Evolutionary conservation across 2,888 invertebrate genomes (phyloP), one percentile per base, ranked within the genome.

Genomic region (Papilio demoleus): DNA sequence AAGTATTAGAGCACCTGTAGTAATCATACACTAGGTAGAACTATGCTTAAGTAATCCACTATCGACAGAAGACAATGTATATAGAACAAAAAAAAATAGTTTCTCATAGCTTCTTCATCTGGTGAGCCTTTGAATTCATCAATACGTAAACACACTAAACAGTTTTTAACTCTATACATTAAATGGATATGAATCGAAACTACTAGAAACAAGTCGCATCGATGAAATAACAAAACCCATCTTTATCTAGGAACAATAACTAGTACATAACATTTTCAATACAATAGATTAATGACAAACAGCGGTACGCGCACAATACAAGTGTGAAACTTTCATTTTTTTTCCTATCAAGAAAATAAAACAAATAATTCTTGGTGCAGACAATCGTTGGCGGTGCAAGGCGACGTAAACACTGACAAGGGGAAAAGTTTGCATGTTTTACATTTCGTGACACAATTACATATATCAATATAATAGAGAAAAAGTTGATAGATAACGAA

Each of bases 391-490:
- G 3, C 65, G 27, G 34, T 34, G 42, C 34, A 45, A n/a, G 31
- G 56, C 56, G 36, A 58, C 27, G 65, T 27, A 24, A 56, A 65
- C 53, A 19, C 11, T 31, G 36, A 24, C 47, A 59, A 47, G 47
- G 27, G 61, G 40, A 67, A 67, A 61, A 67, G 50, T 61, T 67
- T 19, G 61, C 60, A 40, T 67, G 65, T 47, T 58, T 56, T 50
- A 22, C 63, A 47, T 34, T 50, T 36, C 47, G 53, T 56, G 53
- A 56, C 31, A 56, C 53, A 17, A 56, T 56, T n/a, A 56, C 53
- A 56, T 56, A 17, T 31, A 56, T 56, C 53, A 56, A 56, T 56
- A n/a, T 19, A 59, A 59, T 38, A 22, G 56, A 56, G 31, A 56
- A 27, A 59, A 19, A 19, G 31, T 36, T 59, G 8, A 56, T 56